Conservation (phyloP, 2,113 vertebrate species). For the Emydura subglobosa region DNA sequence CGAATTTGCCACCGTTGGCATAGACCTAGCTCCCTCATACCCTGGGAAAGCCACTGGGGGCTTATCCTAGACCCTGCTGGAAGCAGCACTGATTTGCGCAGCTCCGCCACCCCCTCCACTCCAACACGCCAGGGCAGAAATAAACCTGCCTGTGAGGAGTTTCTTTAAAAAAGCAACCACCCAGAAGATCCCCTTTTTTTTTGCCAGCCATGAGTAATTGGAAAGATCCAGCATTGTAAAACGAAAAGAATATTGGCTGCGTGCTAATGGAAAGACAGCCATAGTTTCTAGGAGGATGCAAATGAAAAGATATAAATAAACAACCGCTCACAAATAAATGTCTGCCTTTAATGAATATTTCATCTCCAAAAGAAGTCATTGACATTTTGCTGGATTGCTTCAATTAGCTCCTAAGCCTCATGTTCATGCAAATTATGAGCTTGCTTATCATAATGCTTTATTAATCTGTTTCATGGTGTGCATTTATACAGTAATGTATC, state of each 20-base stretch:
- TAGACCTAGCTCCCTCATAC: not conserved
- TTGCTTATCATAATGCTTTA: conserved; percentile 81
- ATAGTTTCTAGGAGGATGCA: conserved; percentile 12
- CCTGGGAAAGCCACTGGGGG: not conserved
- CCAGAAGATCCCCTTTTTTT: fast-evolving
- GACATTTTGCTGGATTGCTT: conserved; percentile 84
- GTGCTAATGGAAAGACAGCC: not conserved
- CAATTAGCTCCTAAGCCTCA: conserved; percentile 79
- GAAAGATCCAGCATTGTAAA: not conserved
- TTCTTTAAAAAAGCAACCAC: not conserved
- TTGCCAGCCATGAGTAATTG: not conserved
- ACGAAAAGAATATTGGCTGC: not conserved
- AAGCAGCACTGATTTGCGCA: not conserved
- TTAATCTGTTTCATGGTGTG: conserved; percentile 78
- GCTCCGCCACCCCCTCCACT: no score
- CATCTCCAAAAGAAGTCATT: conserved; percentile 68
- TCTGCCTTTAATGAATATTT: conserved; percentile 73
- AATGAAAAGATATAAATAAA: conserved; percentile 50
- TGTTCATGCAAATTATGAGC: conserved; percentile 78
- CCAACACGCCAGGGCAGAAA: not conserved
- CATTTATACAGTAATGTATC: conserved; percentile 48
- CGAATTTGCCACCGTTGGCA: no score
- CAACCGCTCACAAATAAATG: conserved; percentile 38
- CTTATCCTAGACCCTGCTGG: not conserved
- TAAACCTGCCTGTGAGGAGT: fast-evolving